Conservation (phyloP, 2,888 invertebrate genomes). For the Drepanosiphum platanoidis region DNA sequence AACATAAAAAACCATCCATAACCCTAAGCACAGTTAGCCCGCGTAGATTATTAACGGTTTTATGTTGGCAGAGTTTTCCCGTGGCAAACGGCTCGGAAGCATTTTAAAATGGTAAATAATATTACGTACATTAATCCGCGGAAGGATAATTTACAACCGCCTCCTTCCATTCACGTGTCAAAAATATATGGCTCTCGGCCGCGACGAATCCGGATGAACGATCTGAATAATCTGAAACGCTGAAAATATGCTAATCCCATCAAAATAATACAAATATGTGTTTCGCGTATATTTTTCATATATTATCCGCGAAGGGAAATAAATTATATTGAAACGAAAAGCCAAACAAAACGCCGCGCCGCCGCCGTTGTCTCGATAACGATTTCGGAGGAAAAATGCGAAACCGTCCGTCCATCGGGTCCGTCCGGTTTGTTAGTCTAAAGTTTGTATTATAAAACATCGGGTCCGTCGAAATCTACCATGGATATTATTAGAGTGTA, state of each 20-base stretch:
- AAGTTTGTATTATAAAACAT: too few species aligned
- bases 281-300: neutral
- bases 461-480: too few species aligned
- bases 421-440: too few species aligned
- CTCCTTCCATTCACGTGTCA: constrained; percentile 31
- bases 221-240: constrained; percentile 34
- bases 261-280: neutral
- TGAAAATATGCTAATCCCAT: constrained; percentile 24
- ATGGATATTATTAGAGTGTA: too few species aligned
- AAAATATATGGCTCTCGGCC: constrained; percentile 29
- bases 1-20: constrained; percentile 49
- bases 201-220: constrained; percentile 23
- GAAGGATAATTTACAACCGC: constrained; percentile 53
- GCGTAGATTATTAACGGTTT: constrained; percentile 54
- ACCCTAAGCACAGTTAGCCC: constrained; percentile 40
- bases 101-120: constrained; percentile 57
- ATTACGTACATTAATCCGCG: constrained; percentile 36
- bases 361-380: too few species aligned
- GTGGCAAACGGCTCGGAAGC: constrained; percentile 40
- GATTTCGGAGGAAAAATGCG: too few species aligned
- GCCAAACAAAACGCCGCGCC: too few species aligned
- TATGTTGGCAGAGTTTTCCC: constrained; percentile 32
- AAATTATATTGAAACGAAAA: too few species aligned
- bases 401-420: too few species aligned
- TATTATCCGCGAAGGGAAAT: too few species aligned